phyloP scores from a whole-genome alignment of 1,140 invertebrate genomes.

The Brachionus rubens region DNA sequence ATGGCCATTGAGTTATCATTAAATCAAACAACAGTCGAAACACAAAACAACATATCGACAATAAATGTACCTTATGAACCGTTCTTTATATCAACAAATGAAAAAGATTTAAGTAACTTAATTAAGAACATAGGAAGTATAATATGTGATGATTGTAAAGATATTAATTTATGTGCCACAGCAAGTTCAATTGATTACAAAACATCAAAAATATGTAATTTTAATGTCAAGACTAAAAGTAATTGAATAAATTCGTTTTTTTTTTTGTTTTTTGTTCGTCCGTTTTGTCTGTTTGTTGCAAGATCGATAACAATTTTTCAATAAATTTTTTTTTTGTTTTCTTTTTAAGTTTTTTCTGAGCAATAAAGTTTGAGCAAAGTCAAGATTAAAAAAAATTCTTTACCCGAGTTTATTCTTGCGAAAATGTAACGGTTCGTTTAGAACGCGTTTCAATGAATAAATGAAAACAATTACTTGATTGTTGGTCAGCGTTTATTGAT shows the following conservation, averaged over 20 bases:
- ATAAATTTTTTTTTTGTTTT: not conserved
- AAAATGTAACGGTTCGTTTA: too few species aligned
- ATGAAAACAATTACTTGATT: too few species aligned
- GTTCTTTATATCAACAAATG: not conserved
- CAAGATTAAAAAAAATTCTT: too few species aligned
- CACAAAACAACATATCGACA: not conserved
- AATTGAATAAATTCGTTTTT: not conserved
- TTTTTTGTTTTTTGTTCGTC: not conserved
- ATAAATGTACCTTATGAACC: constrained; percentile 37
- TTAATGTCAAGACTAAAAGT: not conserved
- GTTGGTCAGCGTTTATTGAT: too few species aligned
- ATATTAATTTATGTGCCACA: not conserved
- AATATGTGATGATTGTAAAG: not conserved
- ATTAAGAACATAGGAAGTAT: not conserved
- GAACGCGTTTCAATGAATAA: too few species aligned
- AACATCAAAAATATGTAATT: constrained; percentile 22
- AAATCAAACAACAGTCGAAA: not conserved
- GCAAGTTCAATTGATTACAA: not conserved
- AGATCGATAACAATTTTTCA: too few species aligned
- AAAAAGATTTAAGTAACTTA: constrained; percentile 15
- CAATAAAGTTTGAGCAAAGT: too few species aligned
- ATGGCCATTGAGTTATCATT: constrained; percentile 1
- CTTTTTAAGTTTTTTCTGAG: not conserved
- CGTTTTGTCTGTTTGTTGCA: too few species aligned
- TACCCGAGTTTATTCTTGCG: too few species aligned